Conservation (phyloP, 2,888 invertebrate species). For the Emmelina monodactyla region DNA sequence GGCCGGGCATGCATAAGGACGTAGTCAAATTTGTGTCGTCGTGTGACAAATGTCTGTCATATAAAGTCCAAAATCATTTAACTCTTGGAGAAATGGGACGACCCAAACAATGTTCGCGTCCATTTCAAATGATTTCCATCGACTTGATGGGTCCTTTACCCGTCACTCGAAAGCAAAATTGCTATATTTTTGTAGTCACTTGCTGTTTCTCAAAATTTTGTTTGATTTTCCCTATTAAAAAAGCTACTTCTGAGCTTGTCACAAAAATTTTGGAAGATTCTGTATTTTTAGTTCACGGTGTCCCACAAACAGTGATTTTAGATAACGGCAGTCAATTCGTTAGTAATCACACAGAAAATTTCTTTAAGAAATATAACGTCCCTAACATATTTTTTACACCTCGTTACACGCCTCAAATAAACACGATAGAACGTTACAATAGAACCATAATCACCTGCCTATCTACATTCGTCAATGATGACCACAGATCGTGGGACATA, state of each 20-base stretch:
- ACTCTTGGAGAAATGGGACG: slow-evolving; percentile 16
- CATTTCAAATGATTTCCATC: slow-evolving; percentile 16
- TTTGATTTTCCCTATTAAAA: slow-evolving; percentile 14
- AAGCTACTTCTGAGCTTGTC: slow-evolving; percentile 13
- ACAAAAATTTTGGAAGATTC: slow-evolving; percentile 13
- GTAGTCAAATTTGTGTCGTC: slow-evolving; percentile 9
- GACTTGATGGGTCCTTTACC: slow-evolving; percentile 20
- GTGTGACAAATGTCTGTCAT: slow-evolving; percentile 12
- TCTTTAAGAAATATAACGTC: slow-evolving; percentile 16
- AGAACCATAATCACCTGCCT: too few relatives aligned
- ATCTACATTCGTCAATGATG: slow-evolving; percentile 1
- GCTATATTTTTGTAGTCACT: slow-evolving; percentile 13
- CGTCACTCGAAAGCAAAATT: slow-evolving; percentile 6
- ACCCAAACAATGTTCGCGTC: slow-evolving; percentile 16
- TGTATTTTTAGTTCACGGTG: slow-evolving; percentile 20
- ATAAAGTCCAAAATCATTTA: slow-evolving; percentile 11
- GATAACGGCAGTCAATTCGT: slow-evolving; percentile 21
- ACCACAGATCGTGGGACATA: slow-evolving; percentile 1
- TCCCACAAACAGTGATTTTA: slow-evolving; percentile 17
- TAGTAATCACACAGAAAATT: slow-evolving; percentile 3
- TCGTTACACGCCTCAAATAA: too few relatives aligned
- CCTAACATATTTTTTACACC: slow-evolving; percentile 16
- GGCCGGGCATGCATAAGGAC: slow-evolving; percentile 17
- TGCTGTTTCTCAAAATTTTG: too few relatives aligned
- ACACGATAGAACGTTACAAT: too few relatives aligned